Percentiles rank a stretch among this genome's conserved stretches.
These are phyloP conservation scores for Rhopilema esculentum DNA, from an alignment of 30 jellyfish, hydroid and myxozoan genomes.

Conservation along the genomic window DNA sequence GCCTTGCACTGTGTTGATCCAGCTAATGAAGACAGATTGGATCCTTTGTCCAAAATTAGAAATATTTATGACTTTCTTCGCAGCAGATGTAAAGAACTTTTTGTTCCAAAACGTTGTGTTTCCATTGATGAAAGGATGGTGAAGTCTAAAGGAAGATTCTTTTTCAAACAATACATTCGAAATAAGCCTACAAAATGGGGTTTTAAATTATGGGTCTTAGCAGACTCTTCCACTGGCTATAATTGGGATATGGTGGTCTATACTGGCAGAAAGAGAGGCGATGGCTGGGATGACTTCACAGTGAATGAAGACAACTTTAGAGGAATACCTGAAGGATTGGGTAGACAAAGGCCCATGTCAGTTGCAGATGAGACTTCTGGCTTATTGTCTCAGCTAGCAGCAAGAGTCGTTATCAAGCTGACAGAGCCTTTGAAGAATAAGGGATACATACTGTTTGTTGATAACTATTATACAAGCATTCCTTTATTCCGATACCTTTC, in stretches of 20 bases:
- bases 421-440: too few species aligned
- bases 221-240: constrained; percentile 59
- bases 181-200: constrained; percentile 53
- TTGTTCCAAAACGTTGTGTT: too few species aligned
- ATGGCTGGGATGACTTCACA: constrained; percentile 1
- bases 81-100: too few species aligned
- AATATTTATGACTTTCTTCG: too few species aligned
- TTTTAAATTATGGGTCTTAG: constrained; percentile 45
- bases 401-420: background rate
- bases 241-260: constrained; percentile 35
- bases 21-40: too few species aligned
- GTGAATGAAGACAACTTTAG: background rate
- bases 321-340: constrained; percentile 1
- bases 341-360: background rate
- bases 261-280: constrained; percentile 23
- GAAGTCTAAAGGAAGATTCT: constrained; percentile 49
- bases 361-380: background rate
- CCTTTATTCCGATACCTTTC: constrained; percentile 3
- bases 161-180: constrained; percentile 47
- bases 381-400: background rate
- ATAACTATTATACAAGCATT: too few species aligned
- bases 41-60: too few species aligned
- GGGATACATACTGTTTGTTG: too few species aligned
- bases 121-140: background rate
- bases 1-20: too few species aligned